Evolutionary conservation across 2,888 invertebrate species (phyloP).

Genomic region (Cephus rjabovi): DNA sequence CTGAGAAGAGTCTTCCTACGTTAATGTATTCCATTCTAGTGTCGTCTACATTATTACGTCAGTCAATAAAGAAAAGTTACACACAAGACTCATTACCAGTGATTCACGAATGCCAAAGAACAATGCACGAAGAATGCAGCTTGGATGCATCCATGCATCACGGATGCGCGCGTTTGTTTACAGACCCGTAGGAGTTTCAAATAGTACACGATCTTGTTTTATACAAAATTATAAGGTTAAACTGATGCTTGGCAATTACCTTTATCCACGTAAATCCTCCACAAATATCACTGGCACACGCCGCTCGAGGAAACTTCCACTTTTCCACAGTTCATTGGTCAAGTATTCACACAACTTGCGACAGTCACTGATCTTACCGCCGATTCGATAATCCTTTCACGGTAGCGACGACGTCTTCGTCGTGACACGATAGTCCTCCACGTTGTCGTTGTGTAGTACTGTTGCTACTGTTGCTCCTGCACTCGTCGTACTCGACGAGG

Average conservation of each 20-base stretch:
- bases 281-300: conserved; percentile 18
- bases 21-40: not conserved
- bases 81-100: not conserved
- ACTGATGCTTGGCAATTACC: conserved; percentile 9
- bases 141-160: not conserved
- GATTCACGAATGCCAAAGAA: not conserved
- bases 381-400: not conserved
- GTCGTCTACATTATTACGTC: not conserved
- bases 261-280: conserved; percentile 17
- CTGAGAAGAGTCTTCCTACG: not conserved
- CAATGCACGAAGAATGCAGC: not conserved
- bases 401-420: not conserved
- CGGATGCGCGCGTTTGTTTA: not conserved
- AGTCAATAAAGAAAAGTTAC: not conserved
- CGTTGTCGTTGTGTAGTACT: not conserved
- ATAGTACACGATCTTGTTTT: not conserved
- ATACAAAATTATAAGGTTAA: not conserved
- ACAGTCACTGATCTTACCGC: not conserved
- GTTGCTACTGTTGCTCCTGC: not conserved
- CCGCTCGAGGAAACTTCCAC: conserved; percentile 30
- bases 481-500: not conserved
- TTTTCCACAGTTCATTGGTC: conserved; percentile 42
- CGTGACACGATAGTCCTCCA: not conserved
- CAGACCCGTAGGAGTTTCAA: not conserved
- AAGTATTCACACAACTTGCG: conserved; percentile 12